Percentiles rank a stretch among this genome's conserved stretches.
Conservation (phyloP, 2,113 vertebrate species). For the Furnarius figulus region DNA sequence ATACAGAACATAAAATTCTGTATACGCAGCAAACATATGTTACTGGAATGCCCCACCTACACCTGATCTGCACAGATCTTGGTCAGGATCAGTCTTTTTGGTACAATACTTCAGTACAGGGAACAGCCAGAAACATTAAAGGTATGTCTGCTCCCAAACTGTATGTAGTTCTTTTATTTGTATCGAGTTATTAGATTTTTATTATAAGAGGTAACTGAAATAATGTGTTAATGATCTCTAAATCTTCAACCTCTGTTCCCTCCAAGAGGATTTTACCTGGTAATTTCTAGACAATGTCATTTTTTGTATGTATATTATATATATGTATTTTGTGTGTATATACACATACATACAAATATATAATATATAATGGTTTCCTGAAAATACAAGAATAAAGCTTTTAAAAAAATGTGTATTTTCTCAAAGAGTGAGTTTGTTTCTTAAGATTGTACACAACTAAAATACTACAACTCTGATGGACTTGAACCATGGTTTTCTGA, state of each 20-base stretch:
- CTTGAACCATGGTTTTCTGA: background rate
- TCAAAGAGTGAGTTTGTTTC: background rate
- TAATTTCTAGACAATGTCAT: background rate
- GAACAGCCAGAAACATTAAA: background rate
- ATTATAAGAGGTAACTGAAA: background rate
- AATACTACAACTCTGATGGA: background rate
- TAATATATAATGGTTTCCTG: background rate
- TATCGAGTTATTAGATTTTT: background rate
- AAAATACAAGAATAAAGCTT: background rate
- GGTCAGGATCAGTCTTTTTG: background rate
- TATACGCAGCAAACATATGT: background rate
- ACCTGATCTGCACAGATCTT: background rate
- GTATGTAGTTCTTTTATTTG: background rate
- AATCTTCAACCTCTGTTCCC: background rate
- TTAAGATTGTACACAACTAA: background rate
- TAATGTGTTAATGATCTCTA: background rate
- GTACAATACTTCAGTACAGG: background rate
- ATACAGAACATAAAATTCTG: background rate
- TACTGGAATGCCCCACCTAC: no score
- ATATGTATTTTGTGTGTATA: background rate
- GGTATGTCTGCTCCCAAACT: background rate
- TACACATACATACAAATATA: fast-evolving
- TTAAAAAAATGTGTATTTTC: background rate
- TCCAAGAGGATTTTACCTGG: background rate
- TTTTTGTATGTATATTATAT: background rate